Evolutionary conservation across 1,140 invertebrate species (phyloP), one percentile per base, ranked within the genome.

Genomic region (Calosoma granatense): DNA sequence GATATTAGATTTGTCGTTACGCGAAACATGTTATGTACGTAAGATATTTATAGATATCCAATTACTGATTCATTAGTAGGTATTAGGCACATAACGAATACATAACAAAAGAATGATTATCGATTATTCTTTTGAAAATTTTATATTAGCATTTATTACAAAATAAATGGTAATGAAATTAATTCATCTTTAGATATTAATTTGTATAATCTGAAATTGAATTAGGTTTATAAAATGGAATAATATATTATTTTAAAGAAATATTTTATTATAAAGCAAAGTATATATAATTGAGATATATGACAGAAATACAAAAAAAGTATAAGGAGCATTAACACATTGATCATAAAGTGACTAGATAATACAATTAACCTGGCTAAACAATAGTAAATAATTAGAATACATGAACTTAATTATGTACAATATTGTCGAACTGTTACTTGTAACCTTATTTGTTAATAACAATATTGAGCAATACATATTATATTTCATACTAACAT

Each of bases 401-500:
- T 6, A 47, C 17, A 17, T 12, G 4, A 47, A 47, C 3, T 11
- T 12, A 12, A 12, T 12, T 47, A 47, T 47, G 17, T 47, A 47
- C 41, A 47, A 11, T 36, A 36, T 36, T 36, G n/a, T 4, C 26
- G 14, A 30, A 30, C 4, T 30, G 26, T 6, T 30, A 6, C 6
- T 30, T 30, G 41, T 47, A 11, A 47, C 41, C 15, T 47, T 47
- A 47, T 4, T 6, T 30, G 17, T 12, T 47, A 47, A 12, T 12
- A 47, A 36, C 15, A 47, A 47, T 47, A 47, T 47, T 47, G 41
- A 47, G 41, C 41, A 47, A 47, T 17, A 47, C n/a, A n/a, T n/a
- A n/a, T n/a, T n/a, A n/a, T n/a, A n/a, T n/a, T n/a, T n/a, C n/a
- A n/a, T n/a, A n/a, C n/a, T n/a, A n/a, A n/a, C n/a, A n/a, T n/a